Percentiles rank a stretch among this genome's conserved stretches.
Conservation (phyloP, 2,797 vertebrate genomes). For the Sorex maritimensis region DNA sequence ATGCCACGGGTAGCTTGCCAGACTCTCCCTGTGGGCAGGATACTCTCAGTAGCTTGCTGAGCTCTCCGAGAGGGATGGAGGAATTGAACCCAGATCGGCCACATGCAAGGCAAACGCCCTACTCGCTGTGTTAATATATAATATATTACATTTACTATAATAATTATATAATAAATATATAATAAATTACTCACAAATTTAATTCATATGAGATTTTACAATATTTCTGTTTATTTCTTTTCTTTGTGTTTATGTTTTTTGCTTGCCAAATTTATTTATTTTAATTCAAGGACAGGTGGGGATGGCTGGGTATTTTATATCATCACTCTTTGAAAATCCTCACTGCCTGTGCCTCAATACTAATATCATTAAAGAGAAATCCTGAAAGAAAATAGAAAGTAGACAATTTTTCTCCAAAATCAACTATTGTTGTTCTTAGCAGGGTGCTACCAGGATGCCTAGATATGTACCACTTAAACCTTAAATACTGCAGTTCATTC, state of each 20-base stretch:
- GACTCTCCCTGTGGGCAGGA: too few relatives aligned
- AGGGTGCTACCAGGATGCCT: conserved; percentile 68
- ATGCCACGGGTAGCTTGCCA: too few relatives aligned
- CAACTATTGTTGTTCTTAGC: conserved; percentile 74
- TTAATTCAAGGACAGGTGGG: conserved; percentile 67
- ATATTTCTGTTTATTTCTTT: not conserved
- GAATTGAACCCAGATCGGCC: too few relatives aligned
- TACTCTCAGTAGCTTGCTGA: too few relatives aligned
- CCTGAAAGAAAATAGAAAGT: conserved; percentile 56
- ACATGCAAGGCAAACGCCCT: too few relatives aligned
- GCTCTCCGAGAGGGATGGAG: too few relatives aligned
- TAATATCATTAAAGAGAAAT: conserved; percentile 61
- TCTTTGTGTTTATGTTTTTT: not conserved
- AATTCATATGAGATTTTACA: not conserved
- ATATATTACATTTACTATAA: too few relatives aligned
- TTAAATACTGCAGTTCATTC: conserved; percentile 68
- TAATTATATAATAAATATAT: too few relatives aligned
- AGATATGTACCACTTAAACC: conserved; percentile 77
- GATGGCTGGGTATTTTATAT: not conserved
- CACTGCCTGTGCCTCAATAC: not conserved
- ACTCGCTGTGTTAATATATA: too few relatives aligned
- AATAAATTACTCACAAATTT: too few relatives aligned
- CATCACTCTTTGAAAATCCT: not conserved
- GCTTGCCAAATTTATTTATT: conserved; percentile 54
- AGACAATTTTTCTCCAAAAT: conserved; percentile 29